Conservation (phyloP, 2,888 invertebrate species). For the Chrysolina americana region DNA sequence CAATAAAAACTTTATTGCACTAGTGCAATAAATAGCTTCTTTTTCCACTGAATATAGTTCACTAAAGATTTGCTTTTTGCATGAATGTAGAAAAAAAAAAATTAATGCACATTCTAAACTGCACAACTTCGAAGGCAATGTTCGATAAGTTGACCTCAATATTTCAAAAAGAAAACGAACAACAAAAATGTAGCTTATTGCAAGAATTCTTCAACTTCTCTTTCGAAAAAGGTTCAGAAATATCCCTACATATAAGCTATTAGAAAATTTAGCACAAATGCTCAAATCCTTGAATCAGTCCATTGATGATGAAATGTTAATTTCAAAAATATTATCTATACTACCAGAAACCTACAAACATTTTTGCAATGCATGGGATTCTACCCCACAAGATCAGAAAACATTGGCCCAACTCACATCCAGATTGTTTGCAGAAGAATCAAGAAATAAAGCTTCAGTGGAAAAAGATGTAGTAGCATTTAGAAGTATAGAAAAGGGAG, state of each 20-base stretch:
- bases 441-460: constrained; percentile 20
- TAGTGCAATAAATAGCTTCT: too few species aligned
- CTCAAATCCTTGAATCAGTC: constrained; percentile 35
- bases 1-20: too few species aligned
- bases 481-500: constrained; percentile 5
- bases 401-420: constrained; percentile 48
- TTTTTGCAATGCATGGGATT: constrained; percentile 42
- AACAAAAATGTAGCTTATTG: too few species aligned
- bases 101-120: not conserved
- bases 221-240: not conserved
- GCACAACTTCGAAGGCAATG: not conserved
- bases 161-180: too few species aligned
- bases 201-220: not conserved
- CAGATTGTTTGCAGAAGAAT: constrained; percentile 41
- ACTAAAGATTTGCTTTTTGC: too few species aligned
- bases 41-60: too few species aligned
- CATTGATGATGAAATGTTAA: constrained; percentile 42
- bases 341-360: constrained; percentile 62
- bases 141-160: too few species aligned
- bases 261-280: constrained; percentile 40
- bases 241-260: constrained; percentile 22
- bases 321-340: constrained; percentile 47
- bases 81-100: too few species aligned
- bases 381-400: constrained; percentile 31
- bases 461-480: constrained; percentile 37